A percentile compares a stretch with the other conserved stretches of the same genome.
These are phyloP conservation scores for Henricia sp. DNA, from an alignment of 53 echinoderm and acorn worm species.

Conservation along the genomic window DNA sequence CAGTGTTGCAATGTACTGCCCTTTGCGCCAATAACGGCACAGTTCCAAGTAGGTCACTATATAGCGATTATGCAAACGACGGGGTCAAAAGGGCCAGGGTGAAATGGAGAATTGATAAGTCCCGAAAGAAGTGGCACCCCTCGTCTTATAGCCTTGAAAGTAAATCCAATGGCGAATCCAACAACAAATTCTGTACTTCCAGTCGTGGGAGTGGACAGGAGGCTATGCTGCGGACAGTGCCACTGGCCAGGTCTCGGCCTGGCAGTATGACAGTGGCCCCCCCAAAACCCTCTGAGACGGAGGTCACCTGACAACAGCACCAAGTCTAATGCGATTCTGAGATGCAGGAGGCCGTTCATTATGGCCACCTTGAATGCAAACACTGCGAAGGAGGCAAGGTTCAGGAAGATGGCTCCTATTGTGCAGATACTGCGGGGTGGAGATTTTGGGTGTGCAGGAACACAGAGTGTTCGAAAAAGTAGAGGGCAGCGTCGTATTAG, in stretches of 20 bases:
- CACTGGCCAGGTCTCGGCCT: background rate
- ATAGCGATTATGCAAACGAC: no score
- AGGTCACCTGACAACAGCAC: slow-evolving; percentile 1
- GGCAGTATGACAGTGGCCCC: slow-evolving; percentile 22
- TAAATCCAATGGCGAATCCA: background rate
- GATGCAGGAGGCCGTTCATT: slow-evolving; percentile 32
- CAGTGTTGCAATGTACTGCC: no score
- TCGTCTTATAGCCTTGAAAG: background rate
- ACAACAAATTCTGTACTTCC: slow-evolving; percentile 36
- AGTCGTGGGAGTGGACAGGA: slow-evolving; percentile 40
- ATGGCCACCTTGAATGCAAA: slow-evolving; percentile 44
- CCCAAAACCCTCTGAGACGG: slow-evolving; percentile 14
- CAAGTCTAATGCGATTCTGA: background rate
- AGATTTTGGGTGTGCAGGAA: slow-evolving; percentile 33
- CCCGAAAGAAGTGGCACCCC: background rate
- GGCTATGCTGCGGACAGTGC: slow-evolving; percentile 1
- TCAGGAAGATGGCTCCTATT: background rate
- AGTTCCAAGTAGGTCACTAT: no score
- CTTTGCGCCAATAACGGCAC: no score
- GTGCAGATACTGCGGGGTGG: background rate
- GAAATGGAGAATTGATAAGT: no score
- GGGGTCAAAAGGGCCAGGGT: no score
- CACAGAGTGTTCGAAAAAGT: slow-evolving; percentile 2
- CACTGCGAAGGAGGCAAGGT: slow-evolving; percentile 18
- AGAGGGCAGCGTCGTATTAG: slow-evolving; percentile 5